Conservation (phyloP, 2,888 invertebrate genomes). For the Eupsilia transversa region DNA sequence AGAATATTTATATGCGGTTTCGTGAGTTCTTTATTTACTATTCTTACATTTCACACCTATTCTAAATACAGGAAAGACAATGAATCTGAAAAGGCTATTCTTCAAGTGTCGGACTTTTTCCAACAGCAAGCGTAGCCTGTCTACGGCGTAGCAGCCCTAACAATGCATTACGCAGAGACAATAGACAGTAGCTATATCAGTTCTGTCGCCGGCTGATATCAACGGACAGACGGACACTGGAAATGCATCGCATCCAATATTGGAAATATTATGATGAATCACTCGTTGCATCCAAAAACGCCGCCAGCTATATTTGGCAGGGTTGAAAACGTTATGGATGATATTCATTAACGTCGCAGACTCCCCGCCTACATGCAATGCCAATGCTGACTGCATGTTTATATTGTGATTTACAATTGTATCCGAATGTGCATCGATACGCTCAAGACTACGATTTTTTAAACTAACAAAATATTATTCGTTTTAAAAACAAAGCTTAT, state of each 20-base stretch:
- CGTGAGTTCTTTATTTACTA: constrained; percentile 25
- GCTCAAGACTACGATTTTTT: not conserved
- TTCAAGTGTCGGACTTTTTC: not conserved
- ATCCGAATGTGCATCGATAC: constrained; percentile 30
- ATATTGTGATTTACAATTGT: constrained; percentile 6
- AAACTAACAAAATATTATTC: not conserved
- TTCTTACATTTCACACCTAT: constrained; percentile 33
- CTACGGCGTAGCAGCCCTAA: constrained; percentile 60
- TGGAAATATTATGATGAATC: constrained; percentile 70
- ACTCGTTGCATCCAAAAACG: constrained; percentile 58
- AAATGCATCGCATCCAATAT: constrained; percentile 75
- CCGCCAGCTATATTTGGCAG: constrained; percentile 57
- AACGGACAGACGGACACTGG: constrained; percentile 71
- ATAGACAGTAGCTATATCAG: constrained; percentile 69
- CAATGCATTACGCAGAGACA: constrained; percentile 71
- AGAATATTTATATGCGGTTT: constrained; percentile 38
- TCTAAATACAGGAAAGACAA: constrained; percentile 6
- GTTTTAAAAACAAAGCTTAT: not conserved
- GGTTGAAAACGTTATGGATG: constrained; percentile 47
- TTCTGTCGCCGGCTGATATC: constrained; percentile 70
- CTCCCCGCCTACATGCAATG: constrained; percentile 51
- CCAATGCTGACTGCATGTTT: constrained; percentile 29
- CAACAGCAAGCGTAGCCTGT: not conserved
- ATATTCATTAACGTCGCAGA: constrained; percentile 47
- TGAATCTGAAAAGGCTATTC: constrained; percentile 10